Conservation (phyloP, 1,140 invertebrate genomes). For the Megathymus violae region DNA sequence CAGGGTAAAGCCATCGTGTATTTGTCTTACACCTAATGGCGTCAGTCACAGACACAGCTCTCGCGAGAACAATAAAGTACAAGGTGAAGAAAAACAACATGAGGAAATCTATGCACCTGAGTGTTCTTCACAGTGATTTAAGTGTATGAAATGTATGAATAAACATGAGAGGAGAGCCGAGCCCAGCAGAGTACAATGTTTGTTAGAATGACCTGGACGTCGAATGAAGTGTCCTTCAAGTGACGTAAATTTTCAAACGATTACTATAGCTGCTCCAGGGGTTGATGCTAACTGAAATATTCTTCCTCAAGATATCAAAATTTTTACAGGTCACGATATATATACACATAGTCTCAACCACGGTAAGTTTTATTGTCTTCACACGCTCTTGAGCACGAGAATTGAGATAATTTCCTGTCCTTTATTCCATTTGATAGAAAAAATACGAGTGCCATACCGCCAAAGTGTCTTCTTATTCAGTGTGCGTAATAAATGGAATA, state of each 20-base stretch:
- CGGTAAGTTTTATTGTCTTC: slow-evolving; percentile 20
- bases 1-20: too few relatives aligned
- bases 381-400: slow-evolving; percentile 12
- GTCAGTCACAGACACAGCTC: too few relatives aligned
- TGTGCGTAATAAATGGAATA: slow-evolving; percentile 65
- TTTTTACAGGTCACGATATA: neutral
- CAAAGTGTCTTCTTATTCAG: slow-evolving; percentile 53
- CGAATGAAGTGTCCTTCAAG: too few relatives aligned
- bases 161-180: too few relatives aligned
- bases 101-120: too few relatives aligned
- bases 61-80: too few relatives aligned
- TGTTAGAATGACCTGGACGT: too few relatives aligned
- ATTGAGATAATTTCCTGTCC: slow-evolving; percentile 66
- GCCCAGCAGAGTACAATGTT: too few relatives aligned
- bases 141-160: too few relatives aligned
- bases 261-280: neutral
- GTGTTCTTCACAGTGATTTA: too few relatives aligned
- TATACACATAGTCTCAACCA: neutral
- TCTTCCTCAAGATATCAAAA: neutral
- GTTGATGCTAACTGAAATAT: neutral
- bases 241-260: neutral
- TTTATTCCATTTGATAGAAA: slow-evolving; percentile 40
- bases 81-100: too few relatives aligned
- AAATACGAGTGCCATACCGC: slow-evolving; percentile 44
- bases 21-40: too few relatives aligned